These are phyloP conservation scores for Aphrocallistes beatrix DNA, from an alignment of 37 sponge, comb jelly and placozoan genomes.

Conservation along the genomic window DNA sequence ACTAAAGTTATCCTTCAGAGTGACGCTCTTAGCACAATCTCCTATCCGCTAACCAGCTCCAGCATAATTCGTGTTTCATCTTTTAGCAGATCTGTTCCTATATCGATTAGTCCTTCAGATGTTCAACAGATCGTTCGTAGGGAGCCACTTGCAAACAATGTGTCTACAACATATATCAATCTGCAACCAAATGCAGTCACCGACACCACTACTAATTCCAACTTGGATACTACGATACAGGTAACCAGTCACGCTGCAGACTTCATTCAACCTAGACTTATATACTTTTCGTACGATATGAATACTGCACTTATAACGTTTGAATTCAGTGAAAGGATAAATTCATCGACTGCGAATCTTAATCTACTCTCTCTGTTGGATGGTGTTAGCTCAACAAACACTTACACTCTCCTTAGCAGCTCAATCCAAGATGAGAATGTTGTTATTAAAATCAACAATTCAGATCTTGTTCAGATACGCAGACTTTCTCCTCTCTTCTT, in stretches of 20 bases:
- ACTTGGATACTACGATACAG: constrained; percentile 23
- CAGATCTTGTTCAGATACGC: not conserved
- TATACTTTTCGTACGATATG: constrained; percentile 50
- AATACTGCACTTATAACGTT: constrained; percentile 43
- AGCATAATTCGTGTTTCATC: not conserved
- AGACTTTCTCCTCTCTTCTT: not conserved
- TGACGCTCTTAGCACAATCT: not conserved
- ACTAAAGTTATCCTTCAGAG: constrained; percentile 29
- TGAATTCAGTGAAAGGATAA: constrained; percentile 50
- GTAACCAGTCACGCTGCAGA: constrained; percentile 38
- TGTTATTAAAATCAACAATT: not conserved
- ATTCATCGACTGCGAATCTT: constrained; percentile 32
- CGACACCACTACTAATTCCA: constrained; percentile 37
- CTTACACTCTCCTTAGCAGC: not conserved
- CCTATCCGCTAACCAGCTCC: not conserved
- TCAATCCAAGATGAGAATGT: not conserved
- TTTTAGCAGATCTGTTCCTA: not conserved
- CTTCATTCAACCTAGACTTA: constrained; percentile 40
- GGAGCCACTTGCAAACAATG: not conserved
- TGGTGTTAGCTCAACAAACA: not conserved
- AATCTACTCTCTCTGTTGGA: constrained; percentile 25
- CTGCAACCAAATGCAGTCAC: constrained; percentile 25
- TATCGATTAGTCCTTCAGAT: not conserved
- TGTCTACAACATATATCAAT: constrained; percentile 36
- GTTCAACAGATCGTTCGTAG: not conserved